Evolutionary conservation across 2,888 invertebrate species (phyloP), one percentile per base, ranked within the genome.

Genomic region (Craniophora ligustri): DNA sequence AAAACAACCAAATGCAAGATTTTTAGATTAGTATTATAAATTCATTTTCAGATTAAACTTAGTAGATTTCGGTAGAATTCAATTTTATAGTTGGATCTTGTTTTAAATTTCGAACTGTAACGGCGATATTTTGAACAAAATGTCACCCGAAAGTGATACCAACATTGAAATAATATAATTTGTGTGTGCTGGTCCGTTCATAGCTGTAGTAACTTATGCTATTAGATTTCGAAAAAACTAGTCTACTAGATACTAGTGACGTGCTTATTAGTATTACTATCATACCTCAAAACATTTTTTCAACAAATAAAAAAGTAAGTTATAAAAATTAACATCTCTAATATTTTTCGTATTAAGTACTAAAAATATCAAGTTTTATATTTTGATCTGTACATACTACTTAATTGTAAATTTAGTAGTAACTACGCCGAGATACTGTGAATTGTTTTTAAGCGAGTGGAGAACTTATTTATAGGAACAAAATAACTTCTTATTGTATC

Each of bases 331-430:
- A 30, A 48, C 30, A 39, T 38, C 34, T 56, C 23, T 45, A 47
- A 46, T 59, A 42, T 38, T 47, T 23, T 60, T 55, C 57, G 19
- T 62, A 60, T 42, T 38, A 44, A 46, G 28, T 53, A 51, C 49
- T 32, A 53, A 56, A 56, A 61, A 45, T 28, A 50, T 50, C 41
- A 48, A 66, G 28, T 61, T 62, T 49, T 51, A 56, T 59, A 64
- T 66, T 69, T 72, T 69, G 63, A 73, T 76, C 70, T 74, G 72
- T 74, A 76, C 62, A 76, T 73, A 73, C 74, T 74, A 72, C 71
- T 60, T 71, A 56, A 67, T 60, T 63, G 28, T 67, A 70, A 64
- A 67, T 67, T 72, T 72, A 51, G 59, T 67, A 72, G 65, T 70
- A 61, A 59, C 73, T 67, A 70, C 70, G 67, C 60, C 64, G 65